phyloP scores from a whole-genome alignment of 2,113 vertebrate species.

The Limnothrissa miodon region DNA sequence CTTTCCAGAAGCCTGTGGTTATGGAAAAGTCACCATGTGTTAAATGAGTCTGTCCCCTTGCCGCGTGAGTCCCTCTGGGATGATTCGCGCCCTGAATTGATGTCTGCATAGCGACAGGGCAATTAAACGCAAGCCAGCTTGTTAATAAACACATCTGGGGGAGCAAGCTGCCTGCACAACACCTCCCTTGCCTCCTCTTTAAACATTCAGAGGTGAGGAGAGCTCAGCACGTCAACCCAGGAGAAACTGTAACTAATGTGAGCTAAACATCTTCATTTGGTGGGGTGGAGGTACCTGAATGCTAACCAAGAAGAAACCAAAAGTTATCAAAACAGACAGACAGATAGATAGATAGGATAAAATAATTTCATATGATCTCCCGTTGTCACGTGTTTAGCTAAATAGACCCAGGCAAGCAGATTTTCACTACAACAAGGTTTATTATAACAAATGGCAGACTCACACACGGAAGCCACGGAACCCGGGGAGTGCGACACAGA shows the following conservation, averaged over 20 bases:
- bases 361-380: no score
- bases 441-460: no score
- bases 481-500: no score
- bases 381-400: no score
- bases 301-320: no score
- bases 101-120: slow-evolving; percentile 46
- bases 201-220: slow-evolving; percentile 18
- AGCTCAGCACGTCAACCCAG: slow-evolving; percentile 13
- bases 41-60: slow-evolving; percentile 41
- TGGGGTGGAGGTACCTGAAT: not conserved
- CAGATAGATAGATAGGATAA: no score
- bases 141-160: slow-evolving; percentile 58
- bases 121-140: slow-evolving; percentile 54
- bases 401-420: no score
- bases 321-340: no score
- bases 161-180: slow-evolving; percentile 36
- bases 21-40: slow-evolving; percentile 38
- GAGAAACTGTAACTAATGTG: not conserved
- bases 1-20: not conserved
- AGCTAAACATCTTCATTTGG: not conserved
- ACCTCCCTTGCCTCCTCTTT: slow-evolving; percentile 35
- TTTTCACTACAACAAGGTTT: no score
- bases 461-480: no score
- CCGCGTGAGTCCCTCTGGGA: slow-evolving; percentile 32
- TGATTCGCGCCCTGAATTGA: slow-evolving; percentile 40